Percentiles rank a stretch among this genome's conserved stretches.
Conservation (phyloP, 2,797 vertebrate species). For the Mormyrus proboscirostris region DNA sequence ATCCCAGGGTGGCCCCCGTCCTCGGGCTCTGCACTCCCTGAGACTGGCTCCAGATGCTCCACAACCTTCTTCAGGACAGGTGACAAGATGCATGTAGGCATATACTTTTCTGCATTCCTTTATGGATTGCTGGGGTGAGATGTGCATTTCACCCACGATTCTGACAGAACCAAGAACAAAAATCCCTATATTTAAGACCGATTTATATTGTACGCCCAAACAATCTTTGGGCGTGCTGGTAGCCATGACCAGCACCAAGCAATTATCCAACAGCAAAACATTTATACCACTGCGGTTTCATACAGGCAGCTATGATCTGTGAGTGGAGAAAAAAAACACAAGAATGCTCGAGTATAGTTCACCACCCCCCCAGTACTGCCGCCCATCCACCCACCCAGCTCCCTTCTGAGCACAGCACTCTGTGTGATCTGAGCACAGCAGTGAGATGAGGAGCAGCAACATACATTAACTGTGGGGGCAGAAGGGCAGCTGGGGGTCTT, state of each 20-base stretch:
- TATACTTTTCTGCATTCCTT: not conserved
- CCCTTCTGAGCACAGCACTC: slow-evolving; percentile 24
- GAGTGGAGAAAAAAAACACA: not conserved
- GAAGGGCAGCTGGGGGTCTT: slow-evolving; percentile 18
- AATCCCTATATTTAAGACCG: not conserved
- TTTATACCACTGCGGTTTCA: not conserved
- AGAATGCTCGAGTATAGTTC: not conserved
- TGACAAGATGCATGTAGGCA: not conserved
- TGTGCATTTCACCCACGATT: not conserved
- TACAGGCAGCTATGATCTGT: not conserved
- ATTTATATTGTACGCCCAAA: not conserved
- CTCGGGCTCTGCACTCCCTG: not conserved
- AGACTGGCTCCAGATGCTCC: not conserved
- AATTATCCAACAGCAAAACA: slow-evolving; percentile 5
- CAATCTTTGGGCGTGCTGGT: not conserved
- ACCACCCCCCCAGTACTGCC: not conserved
- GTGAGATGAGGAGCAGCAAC: slow-evolving; percentile 28
- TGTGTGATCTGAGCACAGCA: slow-evolving; percentile 26
- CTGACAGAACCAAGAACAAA: not conserved
- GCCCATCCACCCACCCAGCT: not conserved
- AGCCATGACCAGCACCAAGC: not conserved
- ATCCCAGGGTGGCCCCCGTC: not conserved
- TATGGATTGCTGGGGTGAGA: not conserved
- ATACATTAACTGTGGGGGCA: slow-evolving; percentile 32
- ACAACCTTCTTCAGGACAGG: not conserved